Base-by-base conservation (phyloP, 1,140 invertebrate genomes). In the Episyrphus balteatus region DNA sequence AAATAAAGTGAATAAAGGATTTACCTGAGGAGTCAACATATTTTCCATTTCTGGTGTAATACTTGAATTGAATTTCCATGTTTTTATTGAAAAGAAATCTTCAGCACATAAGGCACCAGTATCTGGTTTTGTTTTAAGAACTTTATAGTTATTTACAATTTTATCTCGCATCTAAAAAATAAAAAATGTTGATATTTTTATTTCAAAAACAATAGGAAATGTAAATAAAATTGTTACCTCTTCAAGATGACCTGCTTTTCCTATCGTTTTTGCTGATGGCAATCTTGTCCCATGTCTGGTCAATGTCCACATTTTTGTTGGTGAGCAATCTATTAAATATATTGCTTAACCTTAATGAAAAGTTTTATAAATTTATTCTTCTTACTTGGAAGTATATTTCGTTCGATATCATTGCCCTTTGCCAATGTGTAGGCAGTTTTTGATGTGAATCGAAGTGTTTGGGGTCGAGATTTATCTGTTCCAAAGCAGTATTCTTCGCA, bases 341-440 rank as follows among this genome's bases (percentile, higher is more conserved):
- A 18, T 36, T 36, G 2, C 2, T 36, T 21, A 11, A 12, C 14
- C 14, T 41, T 21, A 15, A 10, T 19, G 15, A 33, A 19, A 6
- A 30, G 17, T 19, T 34, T 44, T 17, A 8, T 34, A 10, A 34
- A 31, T 7, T 45, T 46, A 12, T 21, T 42, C 21, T 39, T 67
- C 70, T 73, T 67, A 75, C 77, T 70, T 48, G 74, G 74, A 43
- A 80, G 70, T 44, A 70, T 70, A 50, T 78, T 75, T 42, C 73
- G 66, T 48, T 66, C 66, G 9, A 60, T 54, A 32, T 70, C 66
- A 47, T 61, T 67, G 43, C 71, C 68, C 53, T 73, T 75, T 18
- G 75, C 70, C 53, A 78, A 77, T 54, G 78, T 72, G 58, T 83
- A 83, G 5, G 79, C 74, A 1, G 79, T 81, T 62, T 81, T 82